Evolutionary conservation across 2,888 invertebrate species (phyloP).

Genomic region (Nipponacmea schrenckii): DNA sequence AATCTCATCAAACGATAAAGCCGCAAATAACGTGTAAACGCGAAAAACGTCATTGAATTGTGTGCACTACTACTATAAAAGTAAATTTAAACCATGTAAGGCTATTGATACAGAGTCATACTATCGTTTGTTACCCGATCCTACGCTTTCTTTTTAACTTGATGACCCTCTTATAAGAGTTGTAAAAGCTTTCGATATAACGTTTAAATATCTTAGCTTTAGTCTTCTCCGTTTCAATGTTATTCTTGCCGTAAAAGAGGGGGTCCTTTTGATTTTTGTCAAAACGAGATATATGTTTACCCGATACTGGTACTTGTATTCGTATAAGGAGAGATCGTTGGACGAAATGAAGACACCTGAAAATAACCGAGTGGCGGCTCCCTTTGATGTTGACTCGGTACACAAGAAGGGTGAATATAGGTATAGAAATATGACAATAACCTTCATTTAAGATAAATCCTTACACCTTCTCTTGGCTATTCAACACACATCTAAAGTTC

Average conservation of each 20-base stretch:
- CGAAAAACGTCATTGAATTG: constrained; percentile 3
- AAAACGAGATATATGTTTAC: constrained; percentile 7
- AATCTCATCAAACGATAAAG: neutral
- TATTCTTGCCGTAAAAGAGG: constrained; percentile 1
- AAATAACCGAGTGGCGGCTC: neutral
- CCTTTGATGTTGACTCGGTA: constrained; percentile 6
- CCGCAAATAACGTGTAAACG: neutral
- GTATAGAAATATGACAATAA: constrained; percentile 8
- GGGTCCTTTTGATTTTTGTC: neutral
- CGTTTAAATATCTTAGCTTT: neutral
- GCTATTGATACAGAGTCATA: no score
- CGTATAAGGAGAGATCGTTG: neutral
- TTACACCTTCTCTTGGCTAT: neutral
- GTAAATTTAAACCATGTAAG: no score
- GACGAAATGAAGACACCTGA: constrained; percentile 5
- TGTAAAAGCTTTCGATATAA: constrained; percentile 1
- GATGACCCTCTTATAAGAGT: constrained; percentile 2
- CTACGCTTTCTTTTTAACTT: constrained; percentile 1
- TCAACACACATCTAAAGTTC: neutral
- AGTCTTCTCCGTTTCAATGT: constrained; percentile 4
- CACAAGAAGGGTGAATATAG: neutral
- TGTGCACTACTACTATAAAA: neutral
- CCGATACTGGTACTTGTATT: neutral
- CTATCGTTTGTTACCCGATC: neutral
- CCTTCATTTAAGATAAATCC: constrained; percentile 4